Evolutionary conservation across 2,888 invertebrate species (phyloP).

Genomic region (Biston stratarius): DNA sequence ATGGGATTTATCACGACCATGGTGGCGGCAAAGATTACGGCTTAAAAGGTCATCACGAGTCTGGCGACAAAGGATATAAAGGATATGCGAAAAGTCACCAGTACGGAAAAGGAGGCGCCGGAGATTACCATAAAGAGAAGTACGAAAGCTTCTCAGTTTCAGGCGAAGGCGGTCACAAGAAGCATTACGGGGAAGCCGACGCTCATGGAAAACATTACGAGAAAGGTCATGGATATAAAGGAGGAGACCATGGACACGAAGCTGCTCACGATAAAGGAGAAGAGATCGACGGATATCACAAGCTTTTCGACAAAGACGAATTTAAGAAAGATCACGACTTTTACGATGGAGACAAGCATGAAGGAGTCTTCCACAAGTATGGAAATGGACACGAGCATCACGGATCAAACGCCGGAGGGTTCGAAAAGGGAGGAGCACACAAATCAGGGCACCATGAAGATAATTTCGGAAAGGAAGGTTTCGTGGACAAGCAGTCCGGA

Average conservation of each 20-base stretch:
- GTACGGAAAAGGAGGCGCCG: constrained; percentile 84
- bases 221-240: constrained; percentile 81
- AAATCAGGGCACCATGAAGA: constrained; percentile 82
- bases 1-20: constrained; percentile 60
- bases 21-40: constrained; percentile 77
- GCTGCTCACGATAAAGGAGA: constrained; percentile 87
- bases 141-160: constrained; percentile 83
- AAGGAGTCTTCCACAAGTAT: constrained; percentile 87
- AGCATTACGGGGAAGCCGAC: constrained; percentile 80
- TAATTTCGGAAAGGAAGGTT: constrained; percentile 80
- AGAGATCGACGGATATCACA: constrained; percentile 89
- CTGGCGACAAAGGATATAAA: constrained; percentile 83
- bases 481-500: constrained; percentile 82
- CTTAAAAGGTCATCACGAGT: constrained; percentile 71
- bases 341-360: constrained; percentile 88
- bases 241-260: constrained; percentile 82
- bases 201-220: constrained; percentile 83
- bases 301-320: constrained; percentile 89
- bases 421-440: constrained; percentile 82
- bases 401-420: constrained; percentile 80
- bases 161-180: constrained; percentile 81
- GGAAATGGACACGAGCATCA: constrained; percentile 82
- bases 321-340: constrained; percentile 90
- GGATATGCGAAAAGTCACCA: constrained; percentile 80
- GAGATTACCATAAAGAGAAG: constrained; percentile 83